Evolutionary conservation across 1,140 invertebrate species (phyloP).

Genomic region (Ectropis grisescens): DNA sequence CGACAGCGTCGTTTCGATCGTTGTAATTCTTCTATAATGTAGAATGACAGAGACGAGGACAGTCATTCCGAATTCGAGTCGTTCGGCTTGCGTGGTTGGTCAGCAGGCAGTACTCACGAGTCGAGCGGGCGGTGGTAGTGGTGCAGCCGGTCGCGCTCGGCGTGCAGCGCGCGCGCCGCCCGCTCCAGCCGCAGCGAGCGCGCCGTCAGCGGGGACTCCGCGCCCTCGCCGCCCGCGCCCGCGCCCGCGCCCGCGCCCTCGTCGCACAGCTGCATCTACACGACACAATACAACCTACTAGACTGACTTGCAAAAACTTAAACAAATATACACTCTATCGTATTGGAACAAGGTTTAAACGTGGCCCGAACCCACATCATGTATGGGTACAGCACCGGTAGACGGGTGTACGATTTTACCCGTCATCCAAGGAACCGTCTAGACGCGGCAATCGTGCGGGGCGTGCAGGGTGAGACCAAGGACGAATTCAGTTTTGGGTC

Average conservation of each 20-base stretch:
- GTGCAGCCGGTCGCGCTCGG: conserved; percentile 89
- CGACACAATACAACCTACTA: neutral
- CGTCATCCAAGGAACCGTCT: no score
- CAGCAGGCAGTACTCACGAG: conserved; percentile 54
- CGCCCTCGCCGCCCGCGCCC: conserved; percentile 74
- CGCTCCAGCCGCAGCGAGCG: conserved; percentile 88
- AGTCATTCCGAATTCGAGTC: no score
- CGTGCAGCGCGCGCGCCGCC: conserved; percentile 87
- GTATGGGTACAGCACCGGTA: no score
- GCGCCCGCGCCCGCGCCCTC: conserved; percentile 20
- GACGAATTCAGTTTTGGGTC: no score
- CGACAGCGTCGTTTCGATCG: no score
- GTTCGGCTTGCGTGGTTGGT: no score
- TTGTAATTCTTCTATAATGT: no score
- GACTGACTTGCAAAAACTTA: no score
- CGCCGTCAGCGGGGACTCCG: conserved; percentile 86
- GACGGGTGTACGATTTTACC: no score
- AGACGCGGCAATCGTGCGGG: no score
- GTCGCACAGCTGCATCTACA: conserved; percentile 57
- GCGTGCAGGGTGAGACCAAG: no score
- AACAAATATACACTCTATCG: neutral
- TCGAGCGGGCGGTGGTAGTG: conserved; percentile 62
- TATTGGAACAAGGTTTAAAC: conserved; percentile 5
- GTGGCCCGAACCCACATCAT: conserved; percentile 9
- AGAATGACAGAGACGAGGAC: no score